Evolutionary conservation across 2,113 vertebrate genomes (phyloP), one percentile per base, ranked within the genome.

Genomic region (Castor canadensis): DNA sequence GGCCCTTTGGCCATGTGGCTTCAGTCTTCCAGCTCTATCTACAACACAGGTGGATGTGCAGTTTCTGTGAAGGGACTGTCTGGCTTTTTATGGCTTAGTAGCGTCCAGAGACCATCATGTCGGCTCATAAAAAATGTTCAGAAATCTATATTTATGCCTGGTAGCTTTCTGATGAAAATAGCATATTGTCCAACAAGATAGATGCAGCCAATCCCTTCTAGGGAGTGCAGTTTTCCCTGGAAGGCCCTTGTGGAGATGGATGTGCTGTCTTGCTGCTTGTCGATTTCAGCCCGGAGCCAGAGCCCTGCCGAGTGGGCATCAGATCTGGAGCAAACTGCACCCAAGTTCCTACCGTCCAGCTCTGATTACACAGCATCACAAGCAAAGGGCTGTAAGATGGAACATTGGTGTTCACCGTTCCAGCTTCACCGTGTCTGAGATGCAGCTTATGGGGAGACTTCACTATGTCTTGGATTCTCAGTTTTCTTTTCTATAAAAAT

Each of bases 61-160:
- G 43, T 72, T 94, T 91, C 79, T 71, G 62, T n/a, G 75, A 91
- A 96, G 87, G 66, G 45, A 12, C 47, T 91, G 64, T 79, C 77
- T 92, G 45, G 64, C 6, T 88, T 90, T 97, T 83, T 81, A 71
- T 83, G 81, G 77, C 66, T 94, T 96, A 90, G 49, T 84, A 30
- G 35, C 94, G 52, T 95, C 93, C 77, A 80, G 96, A 88, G 88
- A 88, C 82, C 86, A 91, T 89, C n/a, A 93, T 95, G 82, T 87
- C 24, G 0, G 58, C 83, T 95, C 66, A 96, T 96, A 96, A 97
- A 95, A 96, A 93, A 91, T 77, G 79, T 94, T 93, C 86, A 80
- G 86, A 96, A 96, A 89, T 97, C 86, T 98, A 71, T 97, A 87
- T 95, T 94, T 94, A 95, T 87, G 88, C 77, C 92, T 92, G 66